Evolutionary conservation across 2,113 vertebrate genomes (phyloP).

Genomic region (Cottus gobio): DNA sequence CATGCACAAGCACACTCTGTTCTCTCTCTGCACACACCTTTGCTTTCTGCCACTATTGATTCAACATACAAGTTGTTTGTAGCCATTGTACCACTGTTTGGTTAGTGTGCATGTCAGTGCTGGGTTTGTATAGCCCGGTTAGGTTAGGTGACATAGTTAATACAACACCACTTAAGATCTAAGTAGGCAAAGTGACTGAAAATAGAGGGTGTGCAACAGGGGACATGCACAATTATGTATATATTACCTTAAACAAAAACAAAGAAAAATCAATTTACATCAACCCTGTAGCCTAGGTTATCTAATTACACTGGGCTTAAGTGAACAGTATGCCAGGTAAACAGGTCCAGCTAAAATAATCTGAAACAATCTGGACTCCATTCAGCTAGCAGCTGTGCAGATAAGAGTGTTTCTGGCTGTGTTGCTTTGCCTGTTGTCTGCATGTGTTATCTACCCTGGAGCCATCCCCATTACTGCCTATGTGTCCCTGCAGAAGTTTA

Average conservation of each 20-base stretch:
- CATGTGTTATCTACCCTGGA: constrained; percentile 65
- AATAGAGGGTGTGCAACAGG: constrained; percentile 13
- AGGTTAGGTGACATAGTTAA: constrained; percentile 52
- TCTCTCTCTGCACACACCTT: constrained; percentile 69
- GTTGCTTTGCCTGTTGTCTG: constrained; percentile 48
- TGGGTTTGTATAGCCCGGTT: constrained; percentile 65
- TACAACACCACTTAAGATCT: constrained; percentile 41
- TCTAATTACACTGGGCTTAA: neutral
- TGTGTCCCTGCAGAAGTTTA: constrained; percentile 30
- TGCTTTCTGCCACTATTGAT: constrained; percentile 64
- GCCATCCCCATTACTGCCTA: constrained; percentile 52
- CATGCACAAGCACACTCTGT: constrained; percentile 76
- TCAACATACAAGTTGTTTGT: constrained; percentile 65
- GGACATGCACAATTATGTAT: constrained; percentile 1
- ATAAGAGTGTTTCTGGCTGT: constrained; percentile 50
- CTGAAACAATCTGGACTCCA: constrained; percentile 58
- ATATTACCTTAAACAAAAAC: constrained; percentile 1
- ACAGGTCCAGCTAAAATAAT: constrained; percentile 54
- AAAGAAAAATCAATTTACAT: neutral
- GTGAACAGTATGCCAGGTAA: constrained; percentile 27
- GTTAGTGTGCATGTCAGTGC: constrained; percentile 62
- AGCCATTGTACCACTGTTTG: constrained; percentile 70
- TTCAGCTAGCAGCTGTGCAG: constrained; percentile 50
- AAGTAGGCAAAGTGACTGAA: constrained; percentile 43
- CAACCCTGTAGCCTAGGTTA: neutral